Base-by-base conservation (phyloP, 2,888 invertebrate genomes). In the Drosophila aldrichi region DNA sequence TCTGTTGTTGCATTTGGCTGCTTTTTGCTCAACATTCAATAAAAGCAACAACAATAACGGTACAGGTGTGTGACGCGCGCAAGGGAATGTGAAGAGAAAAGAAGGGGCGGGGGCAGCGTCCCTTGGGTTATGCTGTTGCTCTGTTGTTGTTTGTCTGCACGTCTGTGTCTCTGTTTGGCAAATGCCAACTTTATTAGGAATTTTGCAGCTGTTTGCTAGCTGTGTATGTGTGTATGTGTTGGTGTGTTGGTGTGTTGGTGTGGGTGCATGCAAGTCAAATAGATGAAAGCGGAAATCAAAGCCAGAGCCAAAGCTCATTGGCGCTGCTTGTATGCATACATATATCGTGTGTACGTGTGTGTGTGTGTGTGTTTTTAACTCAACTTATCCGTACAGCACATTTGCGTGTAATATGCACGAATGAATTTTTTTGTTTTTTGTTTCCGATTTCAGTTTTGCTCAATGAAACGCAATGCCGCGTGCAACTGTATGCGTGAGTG, bases 171-270 rank as follows among this genome's bases (percentile, higher is more conserved):
- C 59, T 88, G 81, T 80, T 85, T 88, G 90, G 51, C 81, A 90
- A 90, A 88, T 88, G 90, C 75, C 77, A 88, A 84, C 81, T 88
- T 90, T 88, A 88, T 88, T 88, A 90, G 79, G 77, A 84, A 69
- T 90, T 83, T 76, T 70, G 40, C 63, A 61, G 61, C 60, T 62
- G 29, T 63, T 29, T 48, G 20, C n/a, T 29, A 34, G 44, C 54
- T 51, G 59, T 55, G 46, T 49, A 18, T 40, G 41, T 16, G 18
- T 29, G 16, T 20, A 20, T 29, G 32, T 10, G 29, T 29, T 29
- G 18, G 41, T 40, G 41, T 40, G 40, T 40, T 25, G 25, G 29
- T 29, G 32, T 10, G 29, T 32, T 32, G 9, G 41, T 16, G 20
- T 29, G 32, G 20, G 43, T 46, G 63, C 63, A 57, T 60, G 52